Percentiles rank a stretch among this genome's conserved stretches.
These are phyloP conservation scores for Drosophila gunungcola DNA, from an alignment of 1,140 invertebrate species.

Conservation along the genomic window DNA sequence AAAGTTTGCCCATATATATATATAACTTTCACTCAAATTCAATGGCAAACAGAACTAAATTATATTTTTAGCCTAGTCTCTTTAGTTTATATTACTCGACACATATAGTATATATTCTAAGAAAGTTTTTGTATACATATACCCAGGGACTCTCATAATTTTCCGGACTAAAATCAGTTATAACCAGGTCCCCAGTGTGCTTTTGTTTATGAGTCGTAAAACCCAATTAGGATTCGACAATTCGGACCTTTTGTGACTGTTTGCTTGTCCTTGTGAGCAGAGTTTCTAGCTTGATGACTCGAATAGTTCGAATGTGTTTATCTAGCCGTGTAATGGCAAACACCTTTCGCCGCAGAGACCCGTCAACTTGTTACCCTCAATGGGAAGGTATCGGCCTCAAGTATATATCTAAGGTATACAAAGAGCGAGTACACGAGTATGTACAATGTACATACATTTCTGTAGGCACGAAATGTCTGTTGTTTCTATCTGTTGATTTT, in stretches of 20 bases:
- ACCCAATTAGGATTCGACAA: slow-evolving; percentile 26
- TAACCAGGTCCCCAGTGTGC: not conserved
- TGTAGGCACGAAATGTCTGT: slow-evolving; percentile 21
- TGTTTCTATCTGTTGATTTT: slow-evolving; percentile 48
- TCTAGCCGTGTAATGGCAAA: slow-evolving; percentile 41
- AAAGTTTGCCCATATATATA: no score
- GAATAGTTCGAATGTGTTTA: slow-evolving; percentile 20
- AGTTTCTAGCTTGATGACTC: not conserved
- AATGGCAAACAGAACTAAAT: no score
- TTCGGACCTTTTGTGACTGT: slow-evolving; percentile 3
- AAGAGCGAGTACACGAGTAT: not conserved
- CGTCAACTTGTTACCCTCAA: slow-evolving; percentile 28
- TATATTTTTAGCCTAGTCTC: no score
- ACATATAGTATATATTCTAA: no score
- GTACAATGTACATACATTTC: not conserved
- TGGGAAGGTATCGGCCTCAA: slow-evolving; percentile 12
- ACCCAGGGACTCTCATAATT: not conserved
- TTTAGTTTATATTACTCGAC: no score
- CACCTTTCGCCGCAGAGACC: slow-evolving; percentile 34
- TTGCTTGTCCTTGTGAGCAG: not conserved
- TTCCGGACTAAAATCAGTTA: slow-evolving; percentile 11
- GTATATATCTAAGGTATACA: slow-evolving; percentile 19
- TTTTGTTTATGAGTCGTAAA: slow-evolving; percentile 37
- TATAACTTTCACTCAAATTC: no score
- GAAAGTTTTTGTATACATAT: not conserved